Evolutionary conservation across 1,140 invertebrate genomes (phyloP).

Genomic region (Lordiphosa stackelbergi): DNA sequence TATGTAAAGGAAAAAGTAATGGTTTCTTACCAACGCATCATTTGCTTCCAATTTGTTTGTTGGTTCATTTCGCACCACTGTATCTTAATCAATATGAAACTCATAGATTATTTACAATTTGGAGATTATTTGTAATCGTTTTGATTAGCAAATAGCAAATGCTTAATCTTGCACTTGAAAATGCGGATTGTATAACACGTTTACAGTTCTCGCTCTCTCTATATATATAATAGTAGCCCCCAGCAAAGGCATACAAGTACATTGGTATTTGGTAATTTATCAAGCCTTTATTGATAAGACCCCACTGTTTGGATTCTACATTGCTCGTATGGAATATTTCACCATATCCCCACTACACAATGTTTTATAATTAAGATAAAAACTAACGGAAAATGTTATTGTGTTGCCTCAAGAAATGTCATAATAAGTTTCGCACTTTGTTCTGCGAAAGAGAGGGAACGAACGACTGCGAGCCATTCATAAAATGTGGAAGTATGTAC

Average conservation of each 20-base stretch:
- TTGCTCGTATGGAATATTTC: constrained; percentile 4
- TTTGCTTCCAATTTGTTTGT: too few relatives aligned
- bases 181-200: constrained; percentile 8
- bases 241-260: constrained; percentile 3
- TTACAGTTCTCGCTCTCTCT: too few relatives aligned
- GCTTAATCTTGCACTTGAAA: background rate
- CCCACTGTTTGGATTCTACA: background rate
- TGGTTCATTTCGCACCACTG: background rate
- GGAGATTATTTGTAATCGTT: constrained; percentile 5
- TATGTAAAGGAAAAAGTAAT: too few relatives aligned
- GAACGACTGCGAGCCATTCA: background rate
- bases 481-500: background rate
- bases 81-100: background rate
- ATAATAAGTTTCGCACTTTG: background rate
- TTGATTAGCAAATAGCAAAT: constrained; percentile 8
- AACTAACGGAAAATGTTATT: constrained; percentile 5
- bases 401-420: background rate
- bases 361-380: background rate
- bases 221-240: background rate
- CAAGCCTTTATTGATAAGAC: constrained; percentile 8
- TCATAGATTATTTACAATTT: background rate
- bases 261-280: constrained; percentile 1
- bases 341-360: background rate
- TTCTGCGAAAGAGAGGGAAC: background rate
- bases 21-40: too few relatives aligned